Percentiles rank a stretch among this genome's conserved stretches.
phyloP scores from a whole-genome alignment of 2,888 invertebrate species.

The Nebria brevicollis region DNA sequence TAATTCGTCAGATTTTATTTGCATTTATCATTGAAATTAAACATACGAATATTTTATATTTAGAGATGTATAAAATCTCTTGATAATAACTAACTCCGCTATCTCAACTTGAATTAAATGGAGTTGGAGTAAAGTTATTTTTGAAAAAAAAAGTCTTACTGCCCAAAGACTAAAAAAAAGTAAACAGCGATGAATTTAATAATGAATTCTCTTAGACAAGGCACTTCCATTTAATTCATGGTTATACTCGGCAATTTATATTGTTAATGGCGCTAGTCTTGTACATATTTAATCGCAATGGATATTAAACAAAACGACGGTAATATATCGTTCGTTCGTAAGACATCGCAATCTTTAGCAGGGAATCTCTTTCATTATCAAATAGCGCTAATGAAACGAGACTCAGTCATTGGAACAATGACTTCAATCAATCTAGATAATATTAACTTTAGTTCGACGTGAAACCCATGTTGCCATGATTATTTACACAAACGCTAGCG shows the following conservation, averaged over 20 bases:
- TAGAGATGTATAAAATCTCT: too few species aligned
- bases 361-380: conserved; percentile 31
- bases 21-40: too few species aligned
- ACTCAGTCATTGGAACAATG: conserved; percentile 38
- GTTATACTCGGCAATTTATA: conserved; percentile 16
- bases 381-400: conserved; percentile 36
- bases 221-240: too few species aligned
- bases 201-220: too few species aligned
- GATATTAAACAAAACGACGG: conserved; percentile 24
- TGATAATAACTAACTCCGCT: too few species aligned
- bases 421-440: conserved; percentile 36
- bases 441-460: conserved; percentile 28
- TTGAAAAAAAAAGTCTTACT: too few species aligned
- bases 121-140: too few species aligned
- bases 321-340: conserved; percentile 21
- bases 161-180: too few species aligned
- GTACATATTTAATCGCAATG: conserved; percentile 27
- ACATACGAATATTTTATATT: too few species aligned
- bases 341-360: neutral
- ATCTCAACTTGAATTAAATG: too few species aligned
- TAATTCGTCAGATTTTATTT: too few species aligned
- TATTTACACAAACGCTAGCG: conserved; percentile 26
- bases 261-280: neutral
- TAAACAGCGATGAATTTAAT: too few species aligned
- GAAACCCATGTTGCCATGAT: conserved; percentile 17